Conservation (phyloP, 2,113 vertebrate genomes). For the Sceloporus undulatus region DNA sequence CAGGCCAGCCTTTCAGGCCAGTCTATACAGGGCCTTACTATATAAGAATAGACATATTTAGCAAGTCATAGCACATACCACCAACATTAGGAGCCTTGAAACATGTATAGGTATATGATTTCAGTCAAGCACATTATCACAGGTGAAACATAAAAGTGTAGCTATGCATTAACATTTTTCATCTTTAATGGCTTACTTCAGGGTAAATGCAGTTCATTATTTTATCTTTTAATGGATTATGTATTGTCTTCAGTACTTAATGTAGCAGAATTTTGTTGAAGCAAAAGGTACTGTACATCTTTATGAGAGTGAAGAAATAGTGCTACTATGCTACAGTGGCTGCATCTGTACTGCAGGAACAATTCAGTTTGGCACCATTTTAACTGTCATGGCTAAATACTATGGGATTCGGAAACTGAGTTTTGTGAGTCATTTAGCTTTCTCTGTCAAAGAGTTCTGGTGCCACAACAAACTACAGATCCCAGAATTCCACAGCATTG, state of each 20-base stretch:
- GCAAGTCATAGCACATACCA: background rate
- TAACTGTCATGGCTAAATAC: too few species aligned
- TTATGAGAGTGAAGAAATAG: slow-evolving; percentile 1
- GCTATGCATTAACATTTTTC: slow-evolving; percentile 22
- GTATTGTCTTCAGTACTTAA: slow-evolving; percentile 24
- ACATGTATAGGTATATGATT: slow-evolving; percentile 21
- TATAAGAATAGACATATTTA: slow-evolving; percentile 16
- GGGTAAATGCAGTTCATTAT: slow-evolving; percentile 23
- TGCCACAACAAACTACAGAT: too few species aligned
- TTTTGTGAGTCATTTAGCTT: too few species aligned
- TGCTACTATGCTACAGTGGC: background rate
- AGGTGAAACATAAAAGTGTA: background rate
- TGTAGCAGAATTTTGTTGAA: slow-evolving; percentile 26
- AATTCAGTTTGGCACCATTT: too few species aligned
- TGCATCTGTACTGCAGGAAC: too few species aligned
- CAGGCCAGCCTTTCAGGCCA: too few species aligned
- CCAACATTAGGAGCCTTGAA: slow-evolving; percentile 5
- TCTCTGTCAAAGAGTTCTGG: too few species aligned
- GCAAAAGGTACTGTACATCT: slow-evolving; percentile 22
- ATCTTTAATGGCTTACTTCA: slow-evolving; percentile 30
- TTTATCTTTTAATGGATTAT: slow-evolving; percentile 29
- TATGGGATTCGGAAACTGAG: too few species aligned
- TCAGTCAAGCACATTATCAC: slow-evolving; percentile 20
- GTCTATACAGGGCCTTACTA: background rate
- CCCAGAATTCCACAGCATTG: too few species aligned